These are phyloP conservation scores for Sparidentex hasta DNA, from an alignment of 2,797 vertebrate species.

Conservation along the genomic window DNA sequence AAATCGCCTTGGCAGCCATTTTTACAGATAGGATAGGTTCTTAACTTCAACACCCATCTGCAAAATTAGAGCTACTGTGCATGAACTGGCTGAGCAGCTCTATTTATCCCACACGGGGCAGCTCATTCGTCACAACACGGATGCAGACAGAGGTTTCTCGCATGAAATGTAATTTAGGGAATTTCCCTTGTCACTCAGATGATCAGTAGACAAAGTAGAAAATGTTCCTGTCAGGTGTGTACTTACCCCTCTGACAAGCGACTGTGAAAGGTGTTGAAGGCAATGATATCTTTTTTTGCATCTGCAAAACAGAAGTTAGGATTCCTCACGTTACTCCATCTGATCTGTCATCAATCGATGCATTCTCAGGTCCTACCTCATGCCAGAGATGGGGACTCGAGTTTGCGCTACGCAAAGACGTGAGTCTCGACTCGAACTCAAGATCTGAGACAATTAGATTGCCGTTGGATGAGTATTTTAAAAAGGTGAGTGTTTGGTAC, in stretches of 20 bases:
- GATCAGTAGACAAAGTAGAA: not conserved
- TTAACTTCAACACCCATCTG: not conserved
- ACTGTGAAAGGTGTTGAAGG: too few relatives aligned
- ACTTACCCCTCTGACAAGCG: not conserved
- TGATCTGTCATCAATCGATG: too few relatives aligned
- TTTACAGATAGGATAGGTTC: not conserved
- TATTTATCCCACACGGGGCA: not conserved
- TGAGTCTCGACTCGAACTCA: too few relatives aligned
- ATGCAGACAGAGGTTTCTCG: not conserved
- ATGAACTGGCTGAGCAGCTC: not conserved
- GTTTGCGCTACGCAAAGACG: too few relatives aligned
- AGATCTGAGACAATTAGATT: too few relatives aligned
- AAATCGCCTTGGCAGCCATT: not conserved
- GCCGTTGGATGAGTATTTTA: too few relatives aligned
- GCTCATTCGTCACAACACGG: not conserved
- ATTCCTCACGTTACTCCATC: too few relatives aligned
- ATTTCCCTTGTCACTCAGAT: not conserved
- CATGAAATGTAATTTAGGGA: not conserved
- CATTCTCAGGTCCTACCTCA: too few relatives aligned
- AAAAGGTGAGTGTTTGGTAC: too few relatives aligned
- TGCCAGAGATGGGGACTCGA: too few relatives aligned
- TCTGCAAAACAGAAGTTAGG: too few relatives aligned
- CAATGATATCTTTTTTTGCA: too few relatives aligned
- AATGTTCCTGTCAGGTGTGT: not conserved
- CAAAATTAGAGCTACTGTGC: not conserved